Evolutionary conservation across 64 coral and sea anemone genomes (phyloP), one percentile per base, ranked within the genome.

Genomic region (Montipora efflorescens): DNA sequence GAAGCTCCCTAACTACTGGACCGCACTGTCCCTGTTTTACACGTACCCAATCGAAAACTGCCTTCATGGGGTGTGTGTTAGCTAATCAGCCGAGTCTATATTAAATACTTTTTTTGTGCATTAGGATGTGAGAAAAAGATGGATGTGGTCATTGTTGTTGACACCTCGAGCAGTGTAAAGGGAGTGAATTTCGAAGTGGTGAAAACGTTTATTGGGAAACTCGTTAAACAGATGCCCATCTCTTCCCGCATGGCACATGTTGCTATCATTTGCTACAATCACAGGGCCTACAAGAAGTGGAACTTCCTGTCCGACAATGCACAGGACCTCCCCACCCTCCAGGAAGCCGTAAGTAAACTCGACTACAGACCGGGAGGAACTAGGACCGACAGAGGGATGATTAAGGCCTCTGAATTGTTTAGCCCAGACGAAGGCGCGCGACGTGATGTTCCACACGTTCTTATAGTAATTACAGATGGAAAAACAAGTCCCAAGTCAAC

Each of bases 111-210:
- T 13, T 66, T 19, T 11, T 71, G 22, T 67, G 79, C 19, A 16
- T 25, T 45, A 66, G n/a, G 44, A 7, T 93, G 92, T 61, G 7
- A 23, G 6, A 76, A 47, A 11, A 15, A 19, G 50, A 79, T 93
- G 92, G 92, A 93, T 93, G 76, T 88, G 14, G 92, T 61, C 48
- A 80, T 93, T 6, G 16, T 88, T 5, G 21, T 93, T 16, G 92
- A 93, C 49, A 80, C 92, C 36, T 93, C 92, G 5, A 52, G 83
- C 16, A 88, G 83, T 55, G 92, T 93, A 1, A 20, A 55, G 1
- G 25, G 14, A 3, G 1, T 5, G 0, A 93, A 93, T 46, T 93
- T 59, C 76, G 62, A 18, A 6, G 19, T 79, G 21, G 77, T 81
- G 59, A 93, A 93, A 45, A 0, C 0, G 0, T 93, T 88, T 53